phyloP scores from a whole-genome alignment of 92 coral and sea anemone genomes.

The Siderastrea radians region DNA sequence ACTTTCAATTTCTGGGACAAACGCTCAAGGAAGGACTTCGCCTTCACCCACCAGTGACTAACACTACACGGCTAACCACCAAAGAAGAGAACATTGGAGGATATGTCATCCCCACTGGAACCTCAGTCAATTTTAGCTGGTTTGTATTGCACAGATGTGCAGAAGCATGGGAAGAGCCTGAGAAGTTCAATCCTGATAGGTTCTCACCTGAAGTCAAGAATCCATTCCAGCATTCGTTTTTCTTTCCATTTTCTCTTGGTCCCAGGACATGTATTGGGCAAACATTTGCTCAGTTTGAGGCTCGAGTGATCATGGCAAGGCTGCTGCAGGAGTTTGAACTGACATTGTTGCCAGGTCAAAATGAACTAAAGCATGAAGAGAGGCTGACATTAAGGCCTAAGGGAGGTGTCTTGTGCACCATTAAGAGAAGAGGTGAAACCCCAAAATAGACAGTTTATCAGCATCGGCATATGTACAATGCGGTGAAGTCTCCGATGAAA shows the following conservation, averaged over 20 bases:
- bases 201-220: slow-evolving; percentile 59
- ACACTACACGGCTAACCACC: slow-evolving; percentile 53
- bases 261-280: slow-evolving; percentile 96
- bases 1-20: slow-evolving; percentile 87
- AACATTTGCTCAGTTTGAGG: slow-evolving; percentile 92
- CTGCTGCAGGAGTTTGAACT: slow-evolving; percentile 84
- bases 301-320: slow-evolving; percentile 88
- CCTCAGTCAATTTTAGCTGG: slow-evolving; percentile 40
- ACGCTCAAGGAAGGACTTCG: slow-evolving; percentile 85
- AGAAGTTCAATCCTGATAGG: slow-evolving; percentile 87
- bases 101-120: slow-evolving; percentile 71
- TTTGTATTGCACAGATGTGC: slow-evolving; percentile 59
- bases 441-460: too few species aligned
- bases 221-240: slow-evolving; percentile 56
- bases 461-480: too few species aligned
- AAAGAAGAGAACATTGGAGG: slow-evolving; percentile 80
- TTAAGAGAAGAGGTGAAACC: slow-evolving; percentile 40
- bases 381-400: slow-evolving; percentile 81
- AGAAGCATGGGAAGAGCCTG: slow-evolving; percentile 82
- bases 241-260: slow-evolving; percentile 86
- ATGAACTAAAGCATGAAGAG: slow-evolving; percentile 45
- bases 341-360: slow-evolving; percentile 81
- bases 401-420: slow-evolving; percentile 82
- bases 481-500: too few species aligned
- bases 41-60: slow-evolving; percentile 74